These are phyloP conservation scores for Vicugna pacos DNA, from an alignment of 2,113 vertebrate species.

Conservation along the genomic window DNA sequence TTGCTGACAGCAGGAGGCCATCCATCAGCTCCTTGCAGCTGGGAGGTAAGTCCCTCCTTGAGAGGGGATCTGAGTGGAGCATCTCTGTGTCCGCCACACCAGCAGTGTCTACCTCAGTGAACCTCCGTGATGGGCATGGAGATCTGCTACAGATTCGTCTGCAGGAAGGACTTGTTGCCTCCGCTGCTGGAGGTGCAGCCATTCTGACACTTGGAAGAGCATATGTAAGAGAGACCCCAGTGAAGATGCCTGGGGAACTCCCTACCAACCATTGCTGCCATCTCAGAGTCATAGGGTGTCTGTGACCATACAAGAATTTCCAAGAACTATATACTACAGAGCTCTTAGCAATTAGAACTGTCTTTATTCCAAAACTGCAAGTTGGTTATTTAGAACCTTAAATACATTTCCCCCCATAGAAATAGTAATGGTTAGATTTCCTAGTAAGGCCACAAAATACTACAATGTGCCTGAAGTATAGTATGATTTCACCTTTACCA, in stretches of 20 bases:
- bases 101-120: background rate
- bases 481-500: background rate
- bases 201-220: background rate
- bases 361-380: conserved; percentile 52
- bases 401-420: background rate
- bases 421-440: conserved; percentile 18
- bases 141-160: background rate
- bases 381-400: conserved; percentile 22
- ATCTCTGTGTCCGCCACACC: background rate
- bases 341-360: background rate
- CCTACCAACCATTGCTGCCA: background rate
- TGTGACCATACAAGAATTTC: conserved; percentile 54
- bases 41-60: background rate
- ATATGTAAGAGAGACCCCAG: background rate
- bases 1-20: background rate
- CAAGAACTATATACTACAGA: conserved; percentile 11
- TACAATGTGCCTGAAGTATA: background rate
- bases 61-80: background rate
- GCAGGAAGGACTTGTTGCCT: background rate
- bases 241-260: background rate
- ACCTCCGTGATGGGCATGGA: background rate
- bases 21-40: background rate
- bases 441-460: conserved; percentile 25
- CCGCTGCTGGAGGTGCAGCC: background rate
- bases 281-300: background rate